Evolutionary conservation across 2,888 invertebrate genomes (phyloP).

Genomic region (Ariolimax columbianus): DNA sequence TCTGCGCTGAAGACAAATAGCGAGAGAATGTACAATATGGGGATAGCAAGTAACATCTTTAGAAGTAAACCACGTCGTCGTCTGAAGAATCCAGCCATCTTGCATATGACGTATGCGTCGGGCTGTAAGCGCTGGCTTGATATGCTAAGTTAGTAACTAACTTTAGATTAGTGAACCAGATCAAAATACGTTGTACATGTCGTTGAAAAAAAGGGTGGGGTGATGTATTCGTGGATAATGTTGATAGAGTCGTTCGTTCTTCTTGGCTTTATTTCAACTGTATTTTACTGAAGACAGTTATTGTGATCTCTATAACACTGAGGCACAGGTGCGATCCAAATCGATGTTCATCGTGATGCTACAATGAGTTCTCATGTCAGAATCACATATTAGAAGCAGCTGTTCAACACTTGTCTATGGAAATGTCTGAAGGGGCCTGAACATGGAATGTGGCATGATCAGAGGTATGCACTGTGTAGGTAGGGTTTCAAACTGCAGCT

Average conservation of each 20-base stretch:
- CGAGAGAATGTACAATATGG: constrained; percentile 87
- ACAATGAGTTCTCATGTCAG: too few species aligned
- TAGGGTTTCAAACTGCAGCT: not conserved
- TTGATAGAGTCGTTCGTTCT: too few species aligned
- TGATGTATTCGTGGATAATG: too few species aligned
- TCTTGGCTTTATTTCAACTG: too few species aligned
- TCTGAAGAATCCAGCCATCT: constrained; percentile 72
- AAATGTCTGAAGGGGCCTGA: too few species aligned
- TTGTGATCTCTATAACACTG: too few species aligned
- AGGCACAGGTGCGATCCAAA: too few species aligned
- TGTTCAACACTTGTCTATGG: too few species aligned
- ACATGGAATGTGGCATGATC: not conserved
- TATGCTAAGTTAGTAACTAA: not conserved
- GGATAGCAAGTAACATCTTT: constrained; percentile 88
- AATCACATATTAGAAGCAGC: not conserved
- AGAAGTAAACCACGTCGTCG: constrained; percentile 87
- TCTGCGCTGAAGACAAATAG: constrained; percentile 65
- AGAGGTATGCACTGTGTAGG: not conserved
- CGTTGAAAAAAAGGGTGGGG: too few species aligned
- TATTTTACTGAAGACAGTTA: too few species aligned
- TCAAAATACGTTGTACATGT: not conserved
- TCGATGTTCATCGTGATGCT: too few species aligned
- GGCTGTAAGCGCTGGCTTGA: not conserved
- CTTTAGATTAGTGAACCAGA: not conserved
- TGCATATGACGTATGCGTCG: not conserved